Evolutionary conservation across 1,140 invertebrate species (phyloP), one percentile per base, ranked within the genome.

Genomic region (Paramacrobiotus metropolitanus): DNA sequence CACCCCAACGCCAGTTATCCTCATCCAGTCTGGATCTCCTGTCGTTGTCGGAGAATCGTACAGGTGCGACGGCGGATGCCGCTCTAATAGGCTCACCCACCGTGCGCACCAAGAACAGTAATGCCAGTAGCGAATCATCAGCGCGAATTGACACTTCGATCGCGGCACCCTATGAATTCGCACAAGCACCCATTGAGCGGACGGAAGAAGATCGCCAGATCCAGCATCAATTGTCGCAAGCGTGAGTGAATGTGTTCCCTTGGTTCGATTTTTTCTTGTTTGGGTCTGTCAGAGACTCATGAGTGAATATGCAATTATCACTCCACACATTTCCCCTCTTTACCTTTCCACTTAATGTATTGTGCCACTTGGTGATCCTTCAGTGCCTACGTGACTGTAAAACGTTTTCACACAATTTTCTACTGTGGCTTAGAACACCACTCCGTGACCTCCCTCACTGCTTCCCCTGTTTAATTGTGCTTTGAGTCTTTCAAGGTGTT

Each of bases 121-220:
- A n/a, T 40, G 34, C 9, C n/a, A 40, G 34, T 40, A n/a, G n/a
- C 9, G 9, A 9, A 40, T n/a, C 34, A 40, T 40, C 34, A 9
- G 9, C 34, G 34, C 9, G 9, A 9, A 9, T 9, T n/a, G 34
- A 40, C 34, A 40, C 34, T n/a, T 40, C 34, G 9, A 83, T 92
- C 64, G 90, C 86, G 20, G 87, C 87, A 4, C 87, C 89, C 0
- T 95, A 92, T 70, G 89, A 94, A 75, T 85, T 94, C 20, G 87
- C 89, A 0, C 87, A 93, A 73, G 95, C 93, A 73, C 91, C 92
- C 0, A 96, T 96, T 67, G 90, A 95, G 71, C 87, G 93, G 69
- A 87, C 88, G 61, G 89, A 95, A 74, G 88, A 86, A 73, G 90
- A 92, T 68, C 76, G 89, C 4, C 81, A 87, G 31, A 84, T 91